These are phyloP conservation scores for Prunella fulvescens DNA, from an alignment of 2,113 vertebrate genomes.

Conservation along the genomic window DNA sequence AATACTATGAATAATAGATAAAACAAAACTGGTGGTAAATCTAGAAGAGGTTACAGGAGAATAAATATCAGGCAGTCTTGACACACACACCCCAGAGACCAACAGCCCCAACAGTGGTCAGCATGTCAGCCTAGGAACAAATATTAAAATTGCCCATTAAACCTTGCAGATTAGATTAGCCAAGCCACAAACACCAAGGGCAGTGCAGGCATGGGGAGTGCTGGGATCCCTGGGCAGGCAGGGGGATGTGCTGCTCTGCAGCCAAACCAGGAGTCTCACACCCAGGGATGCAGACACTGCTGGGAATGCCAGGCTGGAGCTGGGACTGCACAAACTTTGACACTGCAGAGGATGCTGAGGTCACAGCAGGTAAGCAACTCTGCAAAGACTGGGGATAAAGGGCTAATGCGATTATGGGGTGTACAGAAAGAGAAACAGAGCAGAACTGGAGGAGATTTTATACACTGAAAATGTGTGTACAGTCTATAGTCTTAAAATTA, in stretches of 20 bases:
- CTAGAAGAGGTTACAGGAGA: background rate
- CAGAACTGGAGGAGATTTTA: background rate
- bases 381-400: background rate
- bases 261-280: accelerated
- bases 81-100: background rate
- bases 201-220: accelerated
- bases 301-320: background rate
- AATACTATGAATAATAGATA: background rate
- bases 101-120: background rate
- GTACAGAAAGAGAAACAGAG: background rate
- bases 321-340: background rate
- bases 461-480: background rate
- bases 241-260: background rate
- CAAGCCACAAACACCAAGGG: background rate
- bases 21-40: background rate
- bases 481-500: background rate
- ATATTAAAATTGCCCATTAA: background rate
- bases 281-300: background rate
- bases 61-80: background rate
- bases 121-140: background rate
- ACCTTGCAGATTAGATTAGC: background rate
- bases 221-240: background rate
- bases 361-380: background rate
- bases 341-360: background rate
- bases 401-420: background rate